phyloP scores from a whole-genome alignment of 2,113 vertebrate genomes.

The Melanerpes aurifrons region DNA sequence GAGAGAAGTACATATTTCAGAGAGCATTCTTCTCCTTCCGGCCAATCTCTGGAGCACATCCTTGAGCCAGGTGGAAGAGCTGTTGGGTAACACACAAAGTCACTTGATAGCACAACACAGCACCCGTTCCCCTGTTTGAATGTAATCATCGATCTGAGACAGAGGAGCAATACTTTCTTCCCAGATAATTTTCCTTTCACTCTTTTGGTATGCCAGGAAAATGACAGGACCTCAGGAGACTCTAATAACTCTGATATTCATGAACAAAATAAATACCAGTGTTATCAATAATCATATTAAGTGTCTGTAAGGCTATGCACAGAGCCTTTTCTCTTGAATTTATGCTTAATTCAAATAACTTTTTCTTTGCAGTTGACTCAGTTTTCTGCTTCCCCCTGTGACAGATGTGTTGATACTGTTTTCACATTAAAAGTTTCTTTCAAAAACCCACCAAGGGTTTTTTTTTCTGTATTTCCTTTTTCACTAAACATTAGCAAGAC shows the following conservation, averaged over 20 bases:
- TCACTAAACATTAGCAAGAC: background rate
- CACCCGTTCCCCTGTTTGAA: background rate
- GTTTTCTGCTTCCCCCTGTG: background rate
- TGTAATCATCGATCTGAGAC: background rate
- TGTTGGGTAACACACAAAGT: background rate
- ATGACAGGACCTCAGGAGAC: background rate
- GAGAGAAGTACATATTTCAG: fast-evolving
- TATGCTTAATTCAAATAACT: background rate
- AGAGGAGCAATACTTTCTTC: background rate
- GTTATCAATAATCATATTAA: background rate
- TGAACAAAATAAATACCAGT: background rate
- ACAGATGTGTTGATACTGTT: background rate
- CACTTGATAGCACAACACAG: fast-evolving
- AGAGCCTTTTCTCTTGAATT: background rate
- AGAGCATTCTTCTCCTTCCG: background rate
- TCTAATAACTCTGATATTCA: background rate
- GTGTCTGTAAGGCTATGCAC: background rate
- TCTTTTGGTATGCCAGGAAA: background rate
- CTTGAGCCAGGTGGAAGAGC: background rate
- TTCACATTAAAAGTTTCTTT: background rate
- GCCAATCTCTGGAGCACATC: background rate
- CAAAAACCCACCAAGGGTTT: background rate
- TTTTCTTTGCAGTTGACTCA: background rate
- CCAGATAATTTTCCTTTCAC: background rate
- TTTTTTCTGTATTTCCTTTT: background rate